A percentile compares a stretch with the other conserved stretches of the same genome.
Conservation (phyloP, 1,140 invertebrate species). For the Procambarus virginalis region DNA sequence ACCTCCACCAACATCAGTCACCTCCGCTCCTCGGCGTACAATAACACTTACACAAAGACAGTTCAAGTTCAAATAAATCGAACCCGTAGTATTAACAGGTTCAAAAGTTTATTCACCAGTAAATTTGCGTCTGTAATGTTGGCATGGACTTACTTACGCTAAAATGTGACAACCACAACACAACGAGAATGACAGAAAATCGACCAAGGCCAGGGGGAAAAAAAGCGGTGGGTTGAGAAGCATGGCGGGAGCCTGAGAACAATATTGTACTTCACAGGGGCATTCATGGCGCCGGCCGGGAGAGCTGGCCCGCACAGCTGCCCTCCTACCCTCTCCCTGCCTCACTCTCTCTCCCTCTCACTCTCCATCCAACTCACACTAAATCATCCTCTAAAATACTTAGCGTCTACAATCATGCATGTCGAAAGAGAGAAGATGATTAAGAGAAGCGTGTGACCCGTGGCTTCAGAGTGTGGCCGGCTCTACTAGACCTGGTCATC, state of each 20-base stretch:
- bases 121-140: background rate
- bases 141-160: background rate
- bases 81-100: background rate
- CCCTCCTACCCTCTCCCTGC: background rate
- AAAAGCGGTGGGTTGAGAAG: conserved; percentile 17
- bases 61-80: background rate
- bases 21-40: background rate
- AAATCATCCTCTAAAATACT: too few relatives aligned
- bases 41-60: background rate
- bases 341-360: background rate
- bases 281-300: conserved; percentile 37
- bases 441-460: too few relatives aligned
- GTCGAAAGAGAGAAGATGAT: background rate
- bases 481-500: background rate
- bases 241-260: conserved; percentile 34
- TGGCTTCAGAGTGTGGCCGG: background rate
- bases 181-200: conserved; percentile 38
- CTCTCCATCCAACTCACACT: too few relatives aligned
- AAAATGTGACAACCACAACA: background rate
- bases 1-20: background rate
- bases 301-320: conserved; percentile 31
- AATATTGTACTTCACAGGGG: conserved; percentile 64
- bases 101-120: background rate
- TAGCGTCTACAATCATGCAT: too few relatives aligned
- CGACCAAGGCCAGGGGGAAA: conserved; percentile 49